Evolutionary conservation across 2,888 invertebrate genomes (phyloP).

Genomic region (Noctuana brunneofusca): DNA sequence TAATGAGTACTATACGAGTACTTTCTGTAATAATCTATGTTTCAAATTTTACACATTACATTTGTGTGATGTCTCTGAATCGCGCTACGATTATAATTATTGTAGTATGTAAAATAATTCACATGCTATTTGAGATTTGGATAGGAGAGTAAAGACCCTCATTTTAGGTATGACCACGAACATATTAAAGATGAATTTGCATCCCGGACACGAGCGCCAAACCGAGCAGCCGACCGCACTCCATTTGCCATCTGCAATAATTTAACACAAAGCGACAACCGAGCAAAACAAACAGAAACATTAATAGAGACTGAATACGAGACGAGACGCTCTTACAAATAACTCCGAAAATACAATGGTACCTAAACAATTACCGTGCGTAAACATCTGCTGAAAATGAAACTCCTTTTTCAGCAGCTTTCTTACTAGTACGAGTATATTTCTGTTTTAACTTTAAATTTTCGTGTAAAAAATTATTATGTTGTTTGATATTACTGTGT

Average conservation of each 20-base stretch:
- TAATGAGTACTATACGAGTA: too few relatives aligned
- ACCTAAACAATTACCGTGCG: background rate
- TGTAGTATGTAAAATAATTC: background rate
- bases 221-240: background rate
- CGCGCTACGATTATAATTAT: too few relatives aligned
- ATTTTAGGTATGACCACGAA: background rate
- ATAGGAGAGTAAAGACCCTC: background rate
- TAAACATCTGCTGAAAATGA: conserved; percentile 22
- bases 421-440: background rate
- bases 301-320: conserved; percentile 24
- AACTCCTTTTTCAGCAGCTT: conserved; percentile 12
- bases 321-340: conserved; percentile 9
- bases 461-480: background rate
- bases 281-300: conserved; percentile 23
- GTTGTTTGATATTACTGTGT: background rate
- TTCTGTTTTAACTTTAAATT: conserved; percentile 8
- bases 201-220: background rate
- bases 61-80: too few relatives aligned
- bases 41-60: too few relatives aligned
- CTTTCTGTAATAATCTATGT: too few relatives aligned
- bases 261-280: conserved; percentile 15
- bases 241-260: conserved; percentile 23
- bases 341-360: conserved; percentile 11
- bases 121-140: background rate
- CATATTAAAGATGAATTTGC: conserved; percentile 12